These are phyloP conservation scores for Idaea dimidiata DNA, from an alignment of 2,888 invertebrate genomes.

Conservation along the genomic window DNA sequence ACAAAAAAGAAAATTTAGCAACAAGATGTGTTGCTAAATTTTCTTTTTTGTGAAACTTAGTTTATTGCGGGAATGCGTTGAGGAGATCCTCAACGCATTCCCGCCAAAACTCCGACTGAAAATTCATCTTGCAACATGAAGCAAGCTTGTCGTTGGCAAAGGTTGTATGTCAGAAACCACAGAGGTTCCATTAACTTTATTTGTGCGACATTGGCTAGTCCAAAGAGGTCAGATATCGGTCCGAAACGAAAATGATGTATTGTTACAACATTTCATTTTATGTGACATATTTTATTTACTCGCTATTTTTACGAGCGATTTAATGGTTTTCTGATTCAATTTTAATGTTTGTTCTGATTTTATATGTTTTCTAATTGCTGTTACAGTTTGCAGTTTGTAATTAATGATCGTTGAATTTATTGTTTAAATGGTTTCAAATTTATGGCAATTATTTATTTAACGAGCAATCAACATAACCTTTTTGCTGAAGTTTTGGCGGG, in stretches of 20 bases:
- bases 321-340: conserved; percentile 1
- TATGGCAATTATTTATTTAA: not conserved
- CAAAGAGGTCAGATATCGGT: conserved; percentile 60
- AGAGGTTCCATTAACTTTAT: conserved; percentile 66
- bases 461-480: no score
- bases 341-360: conserved; percentile 5
- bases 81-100: no score
- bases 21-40: no score
- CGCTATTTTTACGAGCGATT: conserved; percentile 17
- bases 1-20: no score
- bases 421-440: not conserved
- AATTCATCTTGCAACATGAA: not conserved
- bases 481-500: no score
- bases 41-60: no score
- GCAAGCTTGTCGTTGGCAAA: not conserved
- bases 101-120: no score
- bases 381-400: not conserved
- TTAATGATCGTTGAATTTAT: not conserved
- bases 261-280: conserved; percentile 59
- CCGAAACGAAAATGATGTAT: conserved; percentile 64
- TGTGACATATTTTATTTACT: conserved; percentile 20
- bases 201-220: conserved; percentile 55
- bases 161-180: conserved; percentile 32
- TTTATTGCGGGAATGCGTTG: no score
- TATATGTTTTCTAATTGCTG: not conserved